Evolutionary conservation across 35 echinoderm and acorn worm species (phyloP).

Genomic region (Amphiura filiformis): DNA sequence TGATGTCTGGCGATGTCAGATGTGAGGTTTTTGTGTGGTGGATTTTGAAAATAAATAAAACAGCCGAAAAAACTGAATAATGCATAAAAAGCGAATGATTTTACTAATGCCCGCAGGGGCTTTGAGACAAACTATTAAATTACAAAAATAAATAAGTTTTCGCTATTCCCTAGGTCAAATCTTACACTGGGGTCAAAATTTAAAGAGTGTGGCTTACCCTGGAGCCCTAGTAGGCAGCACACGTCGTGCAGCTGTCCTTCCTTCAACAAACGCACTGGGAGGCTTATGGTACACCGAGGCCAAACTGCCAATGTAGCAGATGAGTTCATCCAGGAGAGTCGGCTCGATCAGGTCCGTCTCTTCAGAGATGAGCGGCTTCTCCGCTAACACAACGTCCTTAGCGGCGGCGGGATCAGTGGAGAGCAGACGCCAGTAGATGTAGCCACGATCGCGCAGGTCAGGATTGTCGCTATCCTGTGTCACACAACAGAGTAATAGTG

Average conservation of each 20-base stretch:
- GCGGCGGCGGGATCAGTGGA: constrained; percentile 96
- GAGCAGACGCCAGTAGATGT: constrained; percentile 98
- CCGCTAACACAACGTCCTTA: constrained; percentile 94
- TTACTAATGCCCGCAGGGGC: too few relatives aligned
- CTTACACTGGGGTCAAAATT: too few relatives aligned
- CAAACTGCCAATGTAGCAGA: constrained; percentile 97
- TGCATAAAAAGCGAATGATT: too few relatives aligned
- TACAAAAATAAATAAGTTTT: too few relatives aligned
- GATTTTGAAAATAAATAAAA: too few relatives aligned
- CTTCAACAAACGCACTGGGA: constrained; percentile 96
- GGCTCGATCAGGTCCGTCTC: constrained; percentile 99
- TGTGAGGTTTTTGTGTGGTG: too few relatives aligned
- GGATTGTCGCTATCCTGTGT: constrained; percentile 99
- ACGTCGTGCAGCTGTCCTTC: constrained; percentile 59
- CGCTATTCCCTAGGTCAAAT: too few relatives aligned
- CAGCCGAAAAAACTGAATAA: too few relatives aligned
- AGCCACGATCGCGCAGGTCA: constrained; percentile 94
- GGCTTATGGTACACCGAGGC: constrained; percentile 99
- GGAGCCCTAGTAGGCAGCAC: constrained; percentile 71
- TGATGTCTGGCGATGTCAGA: too few relatives aligned
- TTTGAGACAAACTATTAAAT: too few relatives aligned
- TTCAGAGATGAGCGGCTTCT: constrained; percentile 99
- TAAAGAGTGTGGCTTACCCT: constrained; percentile 68
- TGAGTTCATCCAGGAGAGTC: constrained; percentile 93
- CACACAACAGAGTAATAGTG: neutral